Evolutionary conservation across 2,888 invertebrate species (phyloP), one percentile per base, ranked within the genome.

Genomic region (Patella depressa): DNA sequence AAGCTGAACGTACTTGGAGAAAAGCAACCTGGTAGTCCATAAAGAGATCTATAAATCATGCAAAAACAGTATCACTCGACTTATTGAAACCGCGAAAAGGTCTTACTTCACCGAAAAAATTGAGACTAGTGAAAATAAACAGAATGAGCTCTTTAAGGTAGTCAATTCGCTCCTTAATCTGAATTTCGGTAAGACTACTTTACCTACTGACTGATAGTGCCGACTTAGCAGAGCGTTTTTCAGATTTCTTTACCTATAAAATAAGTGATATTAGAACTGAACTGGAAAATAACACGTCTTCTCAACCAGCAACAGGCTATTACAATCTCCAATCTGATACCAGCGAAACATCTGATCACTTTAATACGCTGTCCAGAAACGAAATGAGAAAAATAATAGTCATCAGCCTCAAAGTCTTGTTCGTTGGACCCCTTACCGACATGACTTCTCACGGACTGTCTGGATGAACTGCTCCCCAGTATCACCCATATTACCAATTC

Each of bases 161-260:
- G 17, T 5, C 17, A 57, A 57, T 15, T 15, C 57, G 7, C 57
- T 57, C 17, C 57, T 57, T 14, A 5, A 57, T 17, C 79, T 78
- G 12, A 77, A 74, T 65, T 78, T n/a, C 74, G 77, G 78, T n/a
- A 9, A 54, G 24, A 24, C 24, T 24, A 24, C 24, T 24, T 24
- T 24, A n/a, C 29, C 71, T 14, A 57, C 14, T 15, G 17, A 19
- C 17, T 15, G 19, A 59, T 19, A 15, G 19, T n/a, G 59, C 5
- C 15, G 59, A 59, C 14, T 57, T 57, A 17, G 57, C 57, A 17
- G 17, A 17, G 15, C 14, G 17, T 57, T 57, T 57, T 17, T 57
- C 57, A 4, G 2, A 15, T 14, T 57, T 15, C 17, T 55, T 57
- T 57, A 17, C 4, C 17, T 3, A 57, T 17, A 57, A 17, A 17